Base-by-base conservation (phyloP, 2,797 vertebrate genomes). In the Necrosyrtes monachus region DNA sequence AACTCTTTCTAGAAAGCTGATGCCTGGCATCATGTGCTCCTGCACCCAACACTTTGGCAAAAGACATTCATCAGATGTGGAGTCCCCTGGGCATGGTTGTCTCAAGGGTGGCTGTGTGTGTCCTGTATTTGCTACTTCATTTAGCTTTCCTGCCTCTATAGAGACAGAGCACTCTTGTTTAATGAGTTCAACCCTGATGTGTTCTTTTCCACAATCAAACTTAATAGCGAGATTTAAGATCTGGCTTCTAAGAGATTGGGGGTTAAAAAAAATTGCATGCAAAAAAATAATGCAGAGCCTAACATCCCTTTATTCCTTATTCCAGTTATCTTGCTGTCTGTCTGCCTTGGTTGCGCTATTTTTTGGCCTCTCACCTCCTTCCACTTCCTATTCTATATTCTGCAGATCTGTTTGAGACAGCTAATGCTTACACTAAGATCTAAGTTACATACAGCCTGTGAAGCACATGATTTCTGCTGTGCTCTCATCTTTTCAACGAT, bases 151-250 rank as follows among this genome's bases (percentile, higher is more conserved):
- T 46, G 59, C 54, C 77, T 57, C 54, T 41, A 27, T 6, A n/a
- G 54, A 60, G 85, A 18, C 45, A 39, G 43, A 87, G 65, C 87
- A 43, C 94, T 96, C 84, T 78, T 78, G 39, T 28, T 83, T 65
- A 41, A 73, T 48, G 76, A 90, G 46, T 53, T 62, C 83, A 69
- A 10, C 67, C 72, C 67, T n/a, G 14, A 3, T 30, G 48, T n/a
- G 27, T 54, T 62, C 69, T 81, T 62, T 77, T 54, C 74, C 48
- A 43, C 39, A n/a, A 10, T 28, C 76, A 79, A 35, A 45, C 57
- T 68, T 75, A 57, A 88, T 19, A 85, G 35, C 31, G 72, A 86
- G 27, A 69, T 62, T 45, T 22, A 60, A 70, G 48, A 59, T 39
- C 30, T 0, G 2, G 37, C 60, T 82, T 63, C 72, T 13, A 18